phyloP scores from a whole-genome alignment of 2,113 vertebrate genomes.

The Nasalis larvatus region DNA sequence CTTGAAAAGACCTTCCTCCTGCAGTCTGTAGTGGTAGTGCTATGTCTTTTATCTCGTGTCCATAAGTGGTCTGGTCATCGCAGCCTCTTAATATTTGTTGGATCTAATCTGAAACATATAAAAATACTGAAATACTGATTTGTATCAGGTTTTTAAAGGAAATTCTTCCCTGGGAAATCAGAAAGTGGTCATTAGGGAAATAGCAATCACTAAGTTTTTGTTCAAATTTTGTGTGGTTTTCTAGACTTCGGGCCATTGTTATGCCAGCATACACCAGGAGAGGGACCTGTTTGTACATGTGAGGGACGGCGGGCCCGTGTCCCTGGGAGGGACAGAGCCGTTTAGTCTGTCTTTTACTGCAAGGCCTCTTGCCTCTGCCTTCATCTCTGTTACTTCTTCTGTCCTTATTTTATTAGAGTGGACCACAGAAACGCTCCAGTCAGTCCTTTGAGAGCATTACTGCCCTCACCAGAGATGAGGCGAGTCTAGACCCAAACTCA shows the following conservation, averaged over 20 bases:
- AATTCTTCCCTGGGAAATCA: background rate
- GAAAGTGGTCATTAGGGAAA: background rate
- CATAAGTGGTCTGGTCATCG: background rate
- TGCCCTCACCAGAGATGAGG: background rate
- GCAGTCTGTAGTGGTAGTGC: too few species aligned
- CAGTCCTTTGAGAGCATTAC: background rate
- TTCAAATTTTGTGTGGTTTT: background rate
- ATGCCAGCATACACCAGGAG: background rate
- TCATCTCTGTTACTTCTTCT: background rate
- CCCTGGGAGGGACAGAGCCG: background rate
- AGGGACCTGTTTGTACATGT: background rate
- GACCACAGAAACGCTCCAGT: background rate
- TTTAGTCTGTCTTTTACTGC: background rate
- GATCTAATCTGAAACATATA: background rate
- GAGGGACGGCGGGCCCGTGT: rapidly evolving
- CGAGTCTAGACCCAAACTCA: background rate
- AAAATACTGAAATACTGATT: too few species aligned
- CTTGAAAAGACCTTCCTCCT: background rate
- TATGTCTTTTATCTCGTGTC: too few species aligned
- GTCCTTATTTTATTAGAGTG: background rate
- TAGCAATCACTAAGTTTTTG: background rate
- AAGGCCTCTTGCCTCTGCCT: background rate
- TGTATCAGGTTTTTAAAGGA: background rate
- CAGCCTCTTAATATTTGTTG: background rate
- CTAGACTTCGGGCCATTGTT: background rate